Base-by-base conservation (phyloP, 2,113 vertebrate species). In the Scophthalmus maximus region DNA sequence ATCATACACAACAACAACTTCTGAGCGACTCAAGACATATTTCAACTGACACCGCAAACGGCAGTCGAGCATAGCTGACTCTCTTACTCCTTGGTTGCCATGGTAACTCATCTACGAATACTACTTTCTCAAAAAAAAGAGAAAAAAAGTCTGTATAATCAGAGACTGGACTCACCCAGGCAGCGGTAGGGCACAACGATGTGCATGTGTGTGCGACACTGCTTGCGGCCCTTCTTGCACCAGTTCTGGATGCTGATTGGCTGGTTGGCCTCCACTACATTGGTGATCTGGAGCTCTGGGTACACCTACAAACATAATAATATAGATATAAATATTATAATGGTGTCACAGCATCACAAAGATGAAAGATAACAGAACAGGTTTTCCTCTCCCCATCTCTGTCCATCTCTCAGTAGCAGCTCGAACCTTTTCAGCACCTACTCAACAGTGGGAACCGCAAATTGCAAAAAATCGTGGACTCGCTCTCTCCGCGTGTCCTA, bases 161-260 rank as follows among this genome's bases (percentile, higher is more conserved):
- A 5, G 1, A n/a, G 6, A 2, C 0, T 1, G 8, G 50, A 59
- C 79, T 93, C 73, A 98, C 98, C 97, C 72, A 99, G 83, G 92
- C 98, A 99, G 74, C 98, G 95, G 87, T 99, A 99, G 36, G 98
- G 98, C 84, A 99, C 97, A 60, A 99, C 97, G 0, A 99, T 97
- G 84, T 97, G 96, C 0, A 93, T 87, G 44, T 98, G 97, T 75
- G 95, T 94, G 49, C 92, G 96, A 92, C 97, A 99, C 68, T 95
- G 96, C 83, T 96, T 98, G 84, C 95, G 96, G 6, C 95, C 95
- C 62, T 94, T 94, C 91, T 97, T 99, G 93, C 98, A 99, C 98
- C 98, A 99, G 92, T 96, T 97, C 91, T 96, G 95, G 91, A 99
- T 97, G n/a, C 94, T 97, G 83, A 96, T 93, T 0, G 98, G 97